Conservation (phyloP, 2,888 invertebrate species). For the Tortricodes alternella region DNA sequence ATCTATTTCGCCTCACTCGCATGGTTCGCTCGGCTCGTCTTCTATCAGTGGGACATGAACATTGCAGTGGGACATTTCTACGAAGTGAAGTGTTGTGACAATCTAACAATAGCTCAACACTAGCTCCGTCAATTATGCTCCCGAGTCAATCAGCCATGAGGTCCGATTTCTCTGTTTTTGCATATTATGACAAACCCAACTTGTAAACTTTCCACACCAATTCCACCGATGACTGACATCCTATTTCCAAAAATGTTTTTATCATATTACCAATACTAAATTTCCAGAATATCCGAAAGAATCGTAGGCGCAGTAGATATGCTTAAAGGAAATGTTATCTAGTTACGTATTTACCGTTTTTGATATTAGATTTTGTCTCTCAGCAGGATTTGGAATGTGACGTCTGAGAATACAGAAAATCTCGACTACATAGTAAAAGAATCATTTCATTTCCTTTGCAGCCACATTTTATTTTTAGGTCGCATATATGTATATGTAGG, state of each 20-base stretch:
- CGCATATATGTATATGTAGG: too few relatives aligned
- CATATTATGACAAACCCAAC: background rate
- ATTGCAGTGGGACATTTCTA: too few relatives aligned
- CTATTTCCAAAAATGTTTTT: background rate
- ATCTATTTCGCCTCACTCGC: too few relatives aligned
- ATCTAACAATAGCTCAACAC: too few relatives aligned
- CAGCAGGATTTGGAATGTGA: conserved; percentile 21
- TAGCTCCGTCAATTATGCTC: too few relatives aligned
- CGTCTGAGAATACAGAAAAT: conserved; percentile 21
- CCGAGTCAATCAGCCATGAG: too few relatives aligned
- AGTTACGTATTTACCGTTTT: conserved; percentile 15
- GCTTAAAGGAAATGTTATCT: conserved; percentile 2
- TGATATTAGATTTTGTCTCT: conserved; percentile 22
- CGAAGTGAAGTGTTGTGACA: too few relatives aligned
- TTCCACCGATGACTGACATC: too few relatives aligned
- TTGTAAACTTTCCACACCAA: background rate
- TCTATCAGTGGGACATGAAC: too few relatives aligned
- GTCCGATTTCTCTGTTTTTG: too few relatives aligned
- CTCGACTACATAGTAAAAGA: conserved; percentile 23
- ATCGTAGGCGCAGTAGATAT: background rate
- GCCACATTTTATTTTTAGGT: background rate
- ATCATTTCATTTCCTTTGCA: conserved; percentile 8
- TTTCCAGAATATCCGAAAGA: background rate
- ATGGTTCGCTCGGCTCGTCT: too few relatives aligned
- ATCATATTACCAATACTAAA: background rate